These are phyloP conservation scores for Sphaerodactylus townsendi DNA, from an alignment of 2,113 vertebrate species.

Conservation along the genomic window DNA sequence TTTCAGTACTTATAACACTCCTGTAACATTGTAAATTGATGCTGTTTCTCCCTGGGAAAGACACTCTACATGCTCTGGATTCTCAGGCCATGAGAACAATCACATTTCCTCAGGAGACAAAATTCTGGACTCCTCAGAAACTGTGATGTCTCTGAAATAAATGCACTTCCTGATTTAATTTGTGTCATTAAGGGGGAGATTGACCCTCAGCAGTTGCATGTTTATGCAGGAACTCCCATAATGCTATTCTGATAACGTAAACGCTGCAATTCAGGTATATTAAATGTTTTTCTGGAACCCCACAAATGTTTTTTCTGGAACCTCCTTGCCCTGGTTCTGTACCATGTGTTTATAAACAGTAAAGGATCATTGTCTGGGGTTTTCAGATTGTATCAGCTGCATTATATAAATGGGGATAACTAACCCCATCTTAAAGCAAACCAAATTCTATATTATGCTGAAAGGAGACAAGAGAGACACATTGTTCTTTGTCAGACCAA, in stretches of 20 bases:
- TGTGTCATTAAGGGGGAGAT: neutral
- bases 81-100: neutral
- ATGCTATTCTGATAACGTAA: neutral
- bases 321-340: neutral
- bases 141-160: neutral
- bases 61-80: neutral
- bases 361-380: neutral
- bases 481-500: neutral
- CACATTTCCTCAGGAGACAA: neutral
- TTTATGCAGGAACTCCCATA: neutral
- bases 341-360: neutral
- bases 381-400: neutral
- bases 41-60: neutral
- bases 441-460: neutral
- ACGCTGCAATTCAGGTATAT: neutral
- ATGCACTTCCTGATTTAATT: neutral
- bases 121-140: neutral
- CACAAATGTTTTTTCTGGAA: no score
- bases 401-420: neutral
- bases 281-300: neutral
- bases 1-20: neutral
- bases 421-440: neutral
- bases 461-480: neutral
- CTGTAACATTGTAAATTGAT: neutral
- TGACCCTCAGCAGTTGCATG: neutral